Evolutionary conservation across 2,113 vertebrate species (phyloP), one percentile per base, ranked within the genome.

Genomic region (Limanda limanda): DNA sequence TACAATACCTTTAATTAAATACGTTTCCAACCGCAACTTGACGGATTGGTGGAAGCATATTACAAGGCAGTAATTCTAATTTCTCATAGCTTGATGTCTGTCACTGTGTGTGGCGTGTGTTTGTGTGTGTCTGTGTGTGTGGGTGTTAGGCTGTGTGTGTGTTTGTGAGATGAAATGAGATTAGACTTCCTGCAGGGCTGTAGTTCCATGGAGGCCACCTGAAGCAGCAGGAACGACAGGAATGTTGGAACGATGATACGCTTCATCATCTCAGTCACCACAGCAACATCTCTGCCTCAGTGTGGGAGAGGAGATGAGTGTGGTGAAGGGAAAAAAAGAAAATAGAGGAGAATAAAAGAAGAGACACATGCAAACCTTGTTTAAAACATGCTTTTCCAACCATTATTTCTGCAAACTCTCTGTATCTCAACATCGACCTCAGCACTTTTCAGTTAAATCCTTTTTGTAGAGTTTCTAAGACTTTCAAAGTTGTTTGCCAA

Each of bases 191-290:
- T 76, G 66, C 79, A 71, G 77, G 23, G 79, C 54, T 6, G 68
- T 69, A 42, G 84, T 68, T 84, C 71, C 69, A 73, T 47, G 37
- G 67, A 87, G 82, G 81, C 84, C 85, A 90, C 91, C 84, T 89
- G 82, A 86, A 91, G 79, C 77, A 73, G 76, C 75, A 86, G 90
- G 83, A 91, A 85, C 23, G 74, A 64, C 45, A 81, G 76, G 91
- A 92, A 92, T 91, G 91, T 86, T 82, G 69, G 86, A 88, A 79
- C 54, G 5, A 51, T 37, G 80, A 88, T 84, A 63, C 20, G 75
- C 83, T 86, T 76, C 42, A 20, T 48, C 58, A 68, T 89, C 71
- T 84, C 66, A 25, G 21, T 63, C 74, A 81, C 60, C 68, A 80
- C 84, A 85, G 78, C 63, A 86, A 81, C 71, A 59, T 75, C 20